These are phyloP conservation scores for Oriolus oriolus DNA, from an alignment of 2,113 vertebrate species.

Conservation along the genomic window DNA sequence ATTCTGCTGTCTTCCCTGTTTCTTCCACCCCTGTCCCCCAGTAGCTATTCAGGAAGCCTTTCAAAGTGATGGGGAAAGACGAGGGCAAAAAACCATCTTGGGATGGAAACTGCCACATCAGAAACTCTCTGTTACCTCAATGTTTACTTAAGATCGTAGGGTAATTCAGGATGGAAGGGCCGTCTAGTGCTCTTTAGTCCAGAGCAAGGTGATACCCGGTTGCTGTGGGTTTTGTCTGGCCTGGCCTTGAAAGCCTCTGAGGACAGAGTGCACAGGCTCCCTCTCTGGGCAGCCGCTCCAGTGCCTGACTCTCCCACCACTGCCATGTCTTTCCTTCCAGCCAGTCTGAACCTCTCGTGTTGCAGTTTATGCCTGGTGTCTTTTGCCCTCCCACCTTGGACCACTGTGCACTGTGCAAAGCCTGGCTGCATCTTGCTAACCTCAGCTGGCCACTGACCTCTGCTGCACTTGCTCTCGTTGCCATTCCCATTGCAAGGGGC, in stretches of 20 bases:
- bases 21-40: fast-evolving
- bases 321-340: background rate
- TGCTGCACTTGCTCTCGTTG: background rate
- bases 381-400: background rate
- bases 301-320: fast-evolving
- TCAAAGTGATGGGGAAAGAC: background rate
- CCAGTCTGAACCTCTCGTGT: background rate
- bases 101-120: background rate
- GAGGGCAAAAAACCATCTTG: background rate
- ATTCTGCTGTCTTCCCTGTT: background rate
- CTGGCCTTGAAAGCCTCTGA: background rate
- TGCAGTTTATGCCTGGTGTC: background rate
- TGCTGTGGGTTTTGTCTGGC: background rate
- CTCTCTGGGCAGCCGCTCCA: background rate
- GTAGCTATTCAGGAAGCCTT: background rate
- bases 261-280: background rate
- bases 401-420: background rate
- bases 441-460: background rate
- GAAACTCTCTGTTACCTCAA: background rate
- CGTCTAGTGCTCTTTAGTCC: background rate
- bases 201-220: background rate
- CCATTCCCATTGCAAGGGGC: background rate
- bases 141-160: background rate
- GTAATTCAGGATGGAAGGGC: background rate
- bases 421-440: background rate